These are phyloP conservation scores for Drosophila ochracea DNA, from an alignment of 2,888 invertebrate genomes.

Conservation along the genomic window DNA sequence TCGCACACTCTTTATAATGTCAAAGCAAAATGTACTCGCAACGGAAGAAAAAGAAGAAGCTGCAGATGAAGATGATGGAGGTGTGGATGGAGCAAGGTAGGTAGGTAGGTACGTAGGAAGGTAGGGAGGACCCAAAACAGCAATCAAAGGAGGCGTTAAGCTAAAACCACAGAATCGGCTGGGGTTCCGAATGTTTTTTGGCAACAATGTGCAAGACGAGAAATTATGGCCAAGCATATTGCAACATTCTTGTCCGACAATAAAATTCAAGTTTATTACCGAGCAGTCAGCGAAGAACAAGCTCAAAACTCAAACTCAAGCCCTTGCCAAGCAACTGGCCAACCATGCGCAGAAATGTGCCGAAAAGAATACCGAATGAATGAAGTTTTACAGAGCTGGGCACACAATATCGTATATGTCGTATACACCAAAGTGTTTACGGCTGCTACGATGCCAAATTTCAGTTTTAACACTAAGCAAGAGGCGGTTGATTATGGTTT, in stretches of 20 bases:
- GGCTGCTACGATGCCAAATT: constrained; percentile 45
- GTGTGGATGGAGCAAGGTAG: neutral
- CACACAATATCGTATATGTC: constrained; percentile 30
- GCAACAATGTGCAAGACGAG: constrained; percentile 71
- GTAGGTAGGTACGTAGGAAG: neutral
- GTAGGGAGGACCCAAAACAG: constrained; percentile 27
- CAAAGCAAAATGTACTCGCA: constrained; percentile 28
- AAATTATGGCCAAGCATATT: constrained; percentile 81
- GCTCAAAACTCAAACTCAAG: constrained; percentile 8
- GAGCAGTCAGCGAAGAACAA: constrained; percentile 31
- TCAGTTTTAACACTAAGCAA: constrained; percentile 11
- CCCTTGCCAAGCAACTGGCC: constrained; percentile 21
- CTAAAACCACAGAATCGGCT: constrained; percentile 58
- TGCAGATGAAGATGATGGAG: constrained; percentile 6
- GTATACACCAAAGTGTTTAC: constrained; percentile 28
- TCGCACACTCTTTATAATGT: constrained; percentile 29
- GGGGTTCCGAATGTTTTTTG: constrained; percentile 44
- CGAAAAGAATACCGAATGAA: constrained; percentile 46
- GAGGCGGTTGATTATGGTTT: neutral
- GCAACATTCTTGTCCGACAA: constrained; percentile 82
- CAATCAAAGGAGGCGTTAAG: constrained; percentile 63
- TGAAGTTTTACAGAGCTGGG: constrained; percentile 40
- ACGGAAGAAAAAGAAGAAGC: constrained; percentile 1
- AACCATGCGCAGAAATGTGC: constrained; percentile 35
- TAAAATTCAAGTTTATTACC: constrained; percentile 81